Conservation (phyloP, 2,797 vertebrate species). For the Schizopygopsis malacanthus region DNA sequence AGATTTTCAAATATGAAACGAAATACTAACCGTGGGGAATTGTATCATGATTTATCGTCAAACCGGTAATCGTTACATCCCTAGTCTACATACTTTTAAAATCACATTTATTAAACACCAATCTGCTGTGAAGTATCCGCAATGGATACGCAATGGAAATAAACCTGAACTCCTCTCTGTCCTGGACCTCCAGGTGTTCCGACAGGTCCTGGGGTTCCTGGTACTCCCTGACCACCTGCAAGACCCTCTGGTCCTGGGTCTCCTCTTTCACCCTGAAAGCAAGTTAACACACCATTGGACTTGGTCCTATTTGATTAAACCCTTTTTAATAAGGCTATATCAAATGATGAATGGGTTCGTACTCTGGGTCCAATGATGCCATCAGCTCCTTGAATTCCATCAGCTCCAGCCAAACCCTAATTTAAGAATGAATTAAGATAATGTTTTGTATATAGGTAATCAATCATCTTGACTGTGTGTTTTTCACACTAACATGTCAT, state of each 20-base stretch:
- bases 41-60: no score
- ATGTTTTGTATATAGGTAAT: background rate
- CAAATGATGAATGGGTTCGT: constrained; percentile 64
- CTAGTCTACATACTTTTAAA: background rate
- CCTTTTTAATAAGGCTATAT: background rate
- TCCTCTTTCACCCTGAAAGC: constrained; percentile 88
- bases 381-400: constrained; percentile 89
- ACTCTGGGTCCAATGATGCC: constrained; percentile 90
- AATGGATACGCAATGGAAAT: constrained; percentile 51
- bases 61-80: no score
- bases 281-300: background rate
- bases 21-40: no score
- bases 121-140: no score
- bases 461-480: background rate
- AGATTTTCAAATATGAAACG: no score
- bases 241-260: constrained; percentile 88
- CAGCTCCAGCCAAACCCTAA: constrained; percentile 89
- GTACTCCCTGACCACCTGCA: constrained; percentile 80
- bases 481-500: constrained; percentile 50
- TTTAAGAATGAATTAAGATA: constrained; percentile 44
- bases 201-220: constrained; percentile 88
- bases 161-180: constrained; percentile 86
- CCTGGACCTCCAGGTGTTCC: constrained; percentile 89
- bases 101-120: background rate
- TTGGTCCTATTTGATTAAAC: background rate